Evolutionary conservation across 2,888 invertebrate genomes (phyloP).

Genomic region (Geophilus truncorum): DNA sequence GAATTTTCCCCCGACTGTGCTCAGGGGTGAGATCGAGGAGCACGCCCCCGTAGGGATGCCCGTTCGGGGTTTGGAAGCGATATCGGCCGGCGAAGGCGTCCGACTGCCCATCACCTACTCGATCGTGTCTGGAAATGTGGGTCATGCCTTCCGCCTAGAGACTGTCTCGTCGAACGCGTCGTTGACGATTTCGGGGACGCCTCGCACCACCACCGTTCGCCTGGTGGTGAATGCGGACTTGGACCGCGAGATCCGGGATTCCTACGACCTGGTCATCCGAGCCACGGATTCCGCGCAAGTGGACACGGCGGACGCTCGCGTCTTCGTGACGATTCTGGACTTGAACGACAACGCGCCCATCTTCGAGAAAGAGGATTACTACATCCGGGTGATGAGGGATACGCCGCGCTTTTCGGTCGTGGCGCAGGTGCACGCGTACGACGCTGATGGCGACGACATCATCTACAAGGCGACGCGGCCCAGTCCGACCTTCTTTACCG

Average conservation of each 20-base stretch:
- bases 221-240: constrained; percentile 55
- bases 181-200: constrained; percentile 51
- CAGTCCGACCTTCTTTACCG: constrained; percentile 76
- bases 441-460: constrained; percentile 87
- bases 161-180: constrained; percentile 54
- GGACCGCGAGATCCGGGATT: constrained; percentile 68
- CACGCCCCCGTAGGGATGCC: constrained; percentile 68
- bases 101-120: constrained; percentile 62
- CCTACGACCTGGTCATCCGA: constrained; percentile 69
- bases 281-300: constrained; percentile 74
- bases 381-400: constrained; percentile 55
- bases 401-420: constrained; percentile 71
- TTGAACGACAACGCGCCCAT: constrained; percentile 89
- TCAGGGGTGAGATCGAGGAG: constrained; percentile 63
- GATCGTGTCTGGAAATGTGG: constrained; percentile 70
- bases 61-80: constrained; percentile 64
- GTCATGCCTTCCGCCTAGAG: constrained; percentile 67
- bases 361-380: constrained; percentile 73
- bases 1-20: constrained; percentile 62
- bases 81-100: constrained; percentile 57
- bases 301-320: constrained; percentile 73
- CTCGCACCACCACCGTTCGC: constrained; percentile 38
- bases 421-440: constrained; percentile 78
- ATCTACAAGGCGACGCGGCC: constrained; percentile 71
- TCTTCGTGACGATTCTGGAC: constrained; percentile 70